Base-by-base conservation (phyloP, 2,888 invertebrate genomes). In the Alloscopus bannaensis region DNA sequence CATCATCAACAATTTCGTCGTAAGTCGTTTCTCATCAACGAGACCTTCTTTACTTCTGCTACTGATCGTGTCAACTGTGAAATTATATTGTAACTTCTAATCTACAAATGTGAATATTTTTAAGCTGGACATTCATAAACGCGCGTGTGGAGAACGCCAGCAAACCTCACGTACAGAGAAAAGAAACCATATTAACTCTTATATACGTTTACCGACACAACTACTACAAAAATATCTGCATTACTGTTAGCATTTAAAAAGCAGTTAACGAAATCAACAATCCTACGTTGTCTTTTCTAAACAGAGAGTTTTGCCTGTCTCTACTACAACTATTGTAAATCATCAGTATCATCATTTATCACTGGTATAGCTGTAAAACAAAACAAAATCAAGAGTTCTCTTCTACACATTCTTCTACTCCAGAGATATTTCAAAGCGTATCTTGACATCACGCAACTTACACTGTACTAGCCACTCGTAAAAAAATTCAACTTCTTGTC, bases 31-130 rank as follows among this genome's bases (percentile, higher is more conserved):
- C 47, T 13, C 47, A n/a, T 13, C 6, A 47, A 47, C 6, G 47
- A n/a, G 13, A 36, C 11, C 47, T 47, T 47, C 8, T 47, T n/a
- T n/a, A 47, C 36, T n/a, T n/a, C 36, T 64, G 60, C 45, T 50
- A 64, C 78, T 71, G 78, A 78, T 71, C 57, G 78, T 78, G 78
- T 78, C 78, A 78, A 78, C 70, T 71, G 78, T 78, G 78, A 78
- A 78, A 78, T 78, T 78, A 78, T 71, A 75, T 50, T 60, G n/a
- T 24, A 28, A 42, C 26, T 62, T 45, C 45, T 36, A 59, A 36
- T 36, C 16, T 31, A 59, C 59, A 60, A 60, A 36, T 40, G 40
- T 60, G 60, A 72, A 64, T 72, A 72, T 72, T 72, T 64, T 64
- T 64, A 72, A 72, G 52, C 64, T 72, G 72, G 22, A 55, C 62